phyloP scores from a whole-genome alignment of 1,140 invertebrate genomes.

The Cotesia glomerata region DNA sequence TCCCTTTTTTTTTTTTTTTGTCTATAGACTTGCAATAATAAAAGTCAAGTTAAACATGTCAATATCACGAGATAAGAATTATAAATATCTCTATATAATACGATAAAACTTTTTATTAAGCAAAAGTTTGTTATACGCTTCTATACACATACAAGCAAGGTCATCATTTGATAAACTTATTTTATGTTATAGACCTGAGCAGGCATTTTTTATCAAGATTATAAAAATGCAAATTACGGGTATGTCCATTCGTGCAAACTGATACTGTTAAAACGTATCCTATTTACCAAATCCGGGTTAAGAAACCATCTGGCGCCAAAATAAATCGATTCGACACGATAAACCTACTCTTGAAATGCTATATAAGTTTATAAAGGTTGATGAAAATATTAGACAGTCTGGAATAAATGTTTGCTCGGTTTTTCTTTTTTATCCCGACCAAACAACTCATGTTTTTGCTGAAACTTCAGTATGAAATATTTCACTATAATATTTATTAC shows the following conservation, averaged over 20 bases:
- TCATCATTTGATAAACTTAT: too few species aligned
- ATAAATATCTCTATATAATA: too few species aligned
- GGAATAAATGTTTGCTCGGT: background rate
- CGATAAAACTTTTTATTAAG: too few species aligned
- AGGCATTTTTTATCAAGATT: too few species aligned
- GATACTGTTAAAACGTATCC: background rate
- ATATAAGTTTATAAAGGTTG: background rate
- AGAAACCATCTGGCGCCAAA: slow-evolving; percentile 7
- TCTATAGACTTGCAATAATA: too few species aligned
- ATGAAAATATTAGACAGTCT: background rate
- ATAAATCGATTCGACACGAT: slow-evolving; percentile 14
- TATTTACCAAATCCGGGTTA: background rate
- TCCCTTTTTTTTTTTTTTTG: background rate
- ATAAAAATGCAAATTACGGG: too few species aligned
- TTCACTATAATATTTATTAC: too few species aligned
- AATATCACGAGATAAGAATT: too few species aligned
- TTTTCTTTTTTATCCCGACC: background rate
- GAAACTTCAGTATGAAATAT: background rate
- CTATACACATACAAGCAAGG: too few species aligned
- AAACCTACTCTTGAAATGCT: background rate
- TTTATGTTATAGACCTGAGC: too few species aligned
- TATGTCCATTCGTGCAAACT: background rate
- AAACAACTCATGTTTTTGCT: background rate
- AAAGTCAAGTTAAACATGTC: too few species aligned
- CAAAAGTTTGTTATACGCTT: too few species aligned